Evolutionary conservation across 37 sponge, comb jelly and placozoan species (phyloP), one percentile per base, ranked within the genome.

Genomic region (Corticium candelabrum): DNA sequence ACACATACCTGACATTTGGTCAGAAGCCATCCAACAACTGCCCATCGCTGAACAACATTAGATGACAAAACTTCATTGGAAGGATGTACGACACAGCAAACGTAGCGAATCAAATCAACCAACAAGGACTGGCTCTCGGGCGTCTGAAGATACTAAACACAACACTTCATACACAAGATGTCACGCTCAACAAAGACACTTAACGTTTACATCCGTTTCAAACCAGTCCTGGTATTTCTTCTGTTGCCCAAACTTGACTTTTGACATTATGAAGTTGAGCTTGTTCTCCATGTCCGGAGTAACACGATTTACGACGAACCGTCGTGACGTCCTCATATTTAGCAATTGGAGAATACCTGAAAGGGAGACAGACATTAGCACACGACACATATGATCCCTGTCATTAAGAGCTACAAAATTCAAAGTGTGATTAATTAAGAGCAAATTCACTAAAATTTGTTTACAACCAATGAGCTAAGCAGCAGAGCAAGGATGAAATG

Each of bases 81-180:
- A 3, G 99, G 99, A 78, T 98, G 99, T 21, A 98, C 88, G 0
- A 94, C 87, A 72, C 99, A 91, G 73, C 99, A 98, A 39, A 98
- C 75, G 73, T 89, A 98, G 21, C 99, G 85, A 3, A 98, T 87
- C 56, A 94, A 62, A 68, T 98, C 99, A 3, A 86, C 80, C 37
- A 98, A 84, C 0, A 89, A 70, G 29, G 81, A 72, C 35, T 89
- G 93, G 74, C 86, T 80, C 77, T 94, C 94, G 0, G 92, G 90
- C 0, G 84, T 72, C 34, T 85, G 82, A 32, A 98, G 81, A 40
- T 94, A 91, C 93, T 93, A 72, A 0, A 34, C 15, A 15, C 7
- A 68, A 7, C 33, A 40, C 5, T 4, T 70, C 5, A 76, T 5
- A 76, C 39, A 41, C 11, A 35, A 7, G 32, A 41, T 3, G 77